Evolutionary conservation across 2,113 vertebrate species (phyloP).

Genomic region (Alligator sinensis): DNA sequence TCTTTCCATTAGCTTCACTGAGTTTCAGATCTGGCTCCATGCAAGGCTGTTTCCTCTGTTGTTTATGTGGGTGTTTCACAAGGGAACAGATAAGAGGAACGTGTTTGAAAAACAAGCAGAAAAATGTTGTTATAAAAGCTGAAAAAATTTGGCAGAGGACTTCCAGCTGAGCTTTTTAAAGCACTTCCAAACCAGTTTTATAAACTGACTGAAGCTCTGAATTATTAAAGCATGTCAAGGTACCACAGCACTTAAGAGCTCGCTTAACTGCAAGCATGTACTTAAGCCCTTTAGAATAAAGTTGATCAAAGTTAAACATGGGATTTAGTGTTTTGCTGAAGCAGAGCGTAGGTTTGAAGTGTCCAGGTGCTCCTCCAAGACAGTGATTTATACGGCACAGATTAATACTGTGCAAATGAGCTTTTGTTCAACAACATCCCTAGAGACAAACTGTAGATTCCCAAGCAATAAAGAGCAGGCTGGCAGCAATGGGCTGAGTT

Average conservation of each 20-base stretch:
- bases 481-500: rapidly evolving
- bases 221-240: neutral
- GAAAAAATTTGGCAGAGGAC: neutral
- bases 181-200: neutral
- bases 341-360: neutral
- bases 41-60: neutral
- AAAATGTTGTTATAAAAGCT: neutral
- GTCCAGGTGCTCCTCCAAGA: neutral
- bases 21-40: neutral
- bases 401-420: neutral
- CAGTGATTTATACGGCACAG: rapidly evolving
- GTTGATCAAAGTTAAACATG: neutral
- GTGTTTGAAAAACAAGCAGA: neutral
- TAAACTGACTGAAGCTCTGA: neutral
- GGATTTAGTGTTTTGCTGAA: rapidly evolving
- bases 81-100: neutral
- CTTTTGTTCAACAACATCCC: neutral
- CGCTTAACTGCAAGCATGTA: rapidly evolving
- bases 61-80: neutral
- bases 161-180: neutral
- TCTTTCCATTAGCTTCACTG: neutral
- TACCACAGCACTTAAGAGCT: rapidly evolving
- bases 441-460: neutral
- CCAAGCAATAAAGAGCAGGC: neutral
- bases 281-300: neutral